Conservation (phyloP, 2,113 vertebrate genomes). For the Athene noctua region DNA sequence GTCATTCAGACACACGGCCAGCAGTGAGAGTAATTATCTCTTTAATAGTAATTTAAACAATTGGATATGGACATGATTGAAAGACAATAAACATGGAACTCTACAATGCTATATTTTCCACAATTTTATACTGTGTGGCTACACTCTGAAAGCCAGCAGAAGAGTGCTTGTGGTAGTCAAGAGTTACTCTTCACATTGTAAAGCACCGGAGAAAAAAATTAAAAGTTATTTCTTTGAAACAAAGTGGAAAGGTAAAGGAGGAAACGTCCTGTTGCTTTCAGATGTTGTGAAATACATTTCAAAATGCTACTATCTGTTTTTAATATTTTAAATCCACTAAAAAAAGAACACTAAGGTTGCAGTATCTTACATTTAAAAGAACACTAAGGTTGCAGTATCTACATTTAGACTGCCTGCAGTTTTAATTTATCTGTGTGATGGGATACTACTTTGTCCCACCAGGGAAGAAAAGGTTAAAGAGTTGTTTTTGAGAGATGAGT, state of each 20-base stretch:
- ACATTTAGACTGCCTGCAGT: not conserved
- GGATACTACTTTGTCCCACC: not conserved
- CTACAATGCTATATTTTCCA: not conserved
- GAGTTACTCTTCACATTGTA: not conserved
- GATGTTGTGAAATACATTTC: not conserved
- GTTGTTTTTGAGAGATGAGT: not conserved
- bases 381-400: not conserved
- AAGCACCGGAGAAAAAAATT: not conserved
- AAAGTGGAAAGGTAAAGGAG: not conserved
- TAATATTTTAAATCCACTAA: not conserved
- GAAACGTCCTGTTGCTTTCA: constrained; percentile 2
- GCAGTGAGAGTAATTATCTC: not conserved
- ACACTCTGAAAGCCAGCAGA: not conserved
- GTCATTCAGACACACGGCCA: not conserved
- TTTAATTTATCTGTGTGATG: not conserved
- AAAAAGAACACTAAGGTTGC: not conserved
- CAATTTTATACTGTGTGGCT: not conserved
- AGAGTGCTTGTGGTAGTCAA: not conserved
- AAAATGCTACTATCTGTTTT: not conserved
- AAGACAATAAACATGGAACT: not conserved
- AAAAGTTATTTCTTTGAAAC: not conserved
- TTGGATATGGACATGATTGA: not conserved
- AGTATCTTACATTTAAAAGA: not conserved
- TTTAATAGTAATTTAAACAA: not conserved
- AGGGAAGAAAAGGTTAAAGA: not conserved